A percentile compares a stretch with the other conserved stretches of the same genome.
phyloP scores from a whole-genome alignment of 2,113 vertebrate species.

The Thermophis baileyi region DNA sequence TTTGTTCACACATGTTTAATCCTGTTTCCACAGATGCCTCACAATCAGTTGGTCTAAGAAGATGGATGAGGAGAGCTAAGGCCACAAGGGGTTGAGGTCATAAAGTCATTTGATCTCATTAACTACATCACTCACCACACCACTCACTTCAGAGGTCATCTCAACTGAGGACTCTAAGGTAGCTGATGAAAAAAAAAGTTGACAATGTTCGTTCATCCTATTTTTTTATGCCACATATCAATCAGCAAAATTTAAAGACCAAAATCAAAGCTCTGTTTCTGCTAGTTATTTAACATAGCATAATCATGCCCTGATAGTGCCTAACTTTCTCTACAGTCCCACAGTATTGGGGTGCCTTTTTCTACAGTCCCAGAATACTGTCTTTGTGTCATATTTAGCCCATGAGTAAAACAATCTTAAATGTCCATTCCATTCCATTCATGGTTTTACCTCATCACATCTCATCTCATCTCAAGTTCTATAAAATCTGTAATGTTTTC shows the following conservation, averaged over 20 bases:
- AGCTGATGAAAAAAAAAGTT: conserved; percentile 51
- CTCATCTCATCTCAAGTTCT: not conserved
- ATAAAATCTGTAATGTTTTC: not conserved
- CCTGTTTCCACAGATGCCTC: conserved; percentile 65
- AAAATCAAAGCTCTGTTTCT: not conserved
- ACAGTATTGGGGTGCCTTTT: not conserved
- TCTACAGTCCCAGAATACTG: not conserved
- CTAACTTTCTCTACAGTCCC: not conserved
- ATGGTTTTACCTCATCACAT: not conserved
- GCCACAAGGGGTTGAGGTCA: conserved; percentile 73
- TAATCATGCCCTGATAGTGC: not conserved
- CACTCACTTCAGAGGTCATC: conserved; percentile 69
- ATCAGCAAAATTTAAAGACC: not conserved
- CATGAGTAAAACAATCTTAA: not conserved
- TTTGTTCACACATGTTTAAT: conserved; percentile 83
- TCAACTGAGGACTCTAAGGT: conserved; percentile 36
- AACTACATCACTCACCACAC: conserved; percentile 75
- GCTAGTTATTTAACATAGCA: not conserved
- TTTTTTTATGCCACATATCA: not conserved
- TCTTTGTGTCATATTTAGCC: not conserved
- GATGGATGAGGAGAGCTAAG: conserved; percentile 74
- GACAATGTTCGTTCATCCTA: conserved; percentile 9
- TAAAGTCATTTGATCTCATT: conserved; percentile 77
- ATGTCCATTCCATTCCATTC: not conserved
- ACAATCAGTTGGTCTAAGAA: conserved; percentile 68